A percentile compares a stretch with the other conserved stretches of the same genome.
Evolutionary conservation across 2,888 invertebrate species (phyloP).

Genomic region (Glomeris marginata): DNA sequence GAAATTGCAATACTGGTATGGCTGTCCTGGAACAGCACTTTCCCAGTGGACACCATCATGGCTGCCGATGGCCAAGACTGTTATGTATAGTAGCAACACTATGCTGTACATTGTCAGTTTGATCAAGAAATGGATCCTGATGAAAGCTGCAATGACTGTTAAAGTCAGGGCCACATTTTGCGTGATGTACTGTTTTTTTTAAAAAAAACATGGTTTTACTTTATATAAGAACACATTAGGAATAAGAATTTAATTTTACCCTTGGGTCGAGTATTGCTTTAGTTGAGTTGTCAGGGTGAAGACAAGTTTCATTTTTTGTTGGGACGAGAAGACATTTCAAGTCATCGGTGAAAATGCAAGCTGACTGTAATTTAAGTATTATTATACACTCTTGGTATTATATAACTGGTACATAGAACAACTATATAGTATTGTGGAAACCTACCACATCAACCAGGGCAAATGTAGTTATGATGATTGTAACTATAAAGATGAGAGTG

Average conservation of each 20-base stretch:
- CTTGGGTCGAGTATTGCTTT: neutral
- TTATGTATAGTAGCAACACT: conserved; percentile 49
- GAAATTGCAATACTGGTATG: conserved; percentile 23
- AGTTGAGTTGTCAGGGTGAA: neutral
- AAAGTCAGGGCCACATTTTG: conserved; percentile 44
- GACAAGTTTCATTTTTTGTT: no score
- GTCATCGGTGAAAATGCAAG: no score
- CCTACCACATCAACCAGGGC: conserved; percentile 49
- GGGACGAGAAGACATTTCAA: no score
- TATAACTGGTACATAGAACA: conserved; percentile 21
- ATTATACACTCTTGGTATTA: conserved; percentile 17
- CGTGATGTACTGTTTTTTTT: conserved; percentile 71
- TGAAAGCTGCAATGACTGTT: conserved; percentile 60
- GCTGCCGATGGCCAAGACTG: conserved; percentile 29
- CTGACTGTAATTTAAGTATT: no score
- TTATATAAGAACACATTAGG: conserved; percentile 1
- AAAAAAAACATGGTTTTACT: conserved; percentile 26
- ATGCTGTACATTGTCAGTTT: conserved; percentile 55
- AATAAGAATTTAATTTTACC: neutral
- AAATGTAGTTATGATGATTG: conserved; percentile 44
- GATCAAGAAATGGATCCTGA: conserved; percentile 65
- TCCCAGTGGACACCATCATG: conserved; percentile 1
- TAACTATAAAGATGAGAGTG: conserved; percentile 49
- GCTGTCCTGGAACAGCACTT: conserved; percentile 3
- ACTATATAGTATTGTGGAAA: neutral